Evolutionary conservation across 1,140 invertebrate genomes (phyloP).

Genomic region (Atopsyche davidsoni): DNA sequence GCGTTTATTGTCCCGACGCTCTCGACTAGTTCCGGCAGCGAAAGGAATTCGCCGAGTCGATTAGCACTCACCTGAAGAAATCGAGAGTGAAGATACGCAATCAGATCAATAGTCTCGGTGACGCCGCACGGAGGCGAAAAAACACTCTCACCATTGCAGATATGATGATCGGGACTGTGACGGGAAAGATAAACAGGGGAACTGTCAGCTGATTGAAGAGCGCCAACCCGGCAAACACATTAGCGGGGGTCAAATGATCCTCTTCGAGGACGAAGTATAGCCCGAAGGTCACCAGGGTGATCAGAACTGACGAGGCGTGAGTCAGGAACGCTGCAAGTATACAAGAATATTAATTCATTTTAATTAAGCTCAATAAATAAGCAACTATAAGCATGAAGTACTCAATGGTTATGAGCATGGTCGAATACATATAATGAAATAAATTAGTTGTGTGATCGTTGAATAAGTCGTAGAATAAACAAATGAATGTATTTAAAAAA

Average conservation of each 20-base stretch:
- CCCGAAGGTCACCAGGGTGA: conserved; percentile 66
- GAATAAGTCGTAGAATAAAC: not conserved
- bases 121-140: not conserved
- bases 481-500: too few species aligned
- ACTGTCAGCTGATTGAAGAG: conserved; percentile 76
- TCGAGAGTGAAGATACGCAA: too few species aligned
- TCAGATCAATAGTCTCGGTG: conserved; percentile 28
- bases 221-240: conserved; percentile 69
- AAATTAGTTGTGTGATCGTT: not conserved
- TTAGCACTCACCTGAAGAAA: conserved; percentile 60
- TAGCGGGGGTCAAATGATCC: conserved; percentile 56
- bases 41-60: conserved; percentile 61
- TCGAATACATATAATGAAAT: too few species aligned
- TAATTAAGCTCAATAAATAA: not conserved
- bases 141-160: conserved; percentile 58
- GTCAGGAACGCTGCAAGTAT: conserved; percentile 62
- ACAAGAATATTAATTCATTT: conserved; percentile 24
- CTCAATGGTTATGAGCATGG: too few species aligned
- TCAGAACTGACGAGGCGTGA: conserved; percentile 64
- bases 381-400: not conserved
- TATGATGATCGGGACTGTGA: conserved; percentile 71
- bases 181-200: conserved; percentile 71
- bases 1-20: conserved; percentile 37
- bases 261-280: conserved; percentile 55
- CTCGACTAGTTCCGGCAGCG: conserved; percentile 58